These are phyloP conservation scores for Ivindomyrus marchei DNA, from an alignment of 2,113 vertebrate genomes.

Conservation along the genomic window DNA sequence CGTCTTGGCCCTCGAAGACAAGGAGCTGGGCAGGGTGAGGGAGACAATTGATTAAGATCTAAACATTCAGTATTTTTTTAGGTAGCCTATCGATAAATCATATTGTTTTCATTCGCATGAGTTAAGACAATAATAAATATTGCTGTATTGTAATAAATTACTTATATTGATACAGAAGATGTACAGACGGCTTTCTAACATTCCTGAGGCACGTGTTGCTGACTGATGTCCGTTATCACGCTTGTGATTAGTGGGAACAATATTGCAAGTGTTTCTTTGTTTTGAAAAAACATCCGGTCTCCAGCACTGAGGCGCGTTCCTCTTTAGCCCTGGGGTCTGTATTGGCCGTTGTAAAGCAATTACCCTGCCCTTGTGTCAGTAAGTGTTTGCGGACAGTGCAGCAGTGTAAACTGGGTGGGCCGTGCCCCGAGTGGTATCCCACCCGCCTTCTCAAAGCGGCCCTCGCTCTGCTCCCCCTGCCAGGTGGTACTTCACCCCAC, in stretches of 20 bases:
- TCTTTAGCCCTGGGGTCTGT: neutral
- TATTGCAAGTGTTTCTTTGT: neutral
- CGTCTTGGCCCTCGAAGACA: slow-evolving; percentile 75
- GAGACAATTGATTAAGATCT: neutral
- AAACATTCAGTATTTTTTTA: neutral
- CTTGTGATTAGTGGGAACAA: slow-evolving; percentile 1
- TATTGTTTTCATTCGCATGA: neutral
- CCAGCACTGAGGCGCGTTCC: neutral
- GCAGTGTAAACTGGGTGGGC: neutral
- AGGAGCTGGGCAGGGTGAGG: slow-evolving; percentile 23
- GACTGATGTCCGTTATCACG: neutral
- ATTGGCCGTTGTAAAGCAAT: neutral
- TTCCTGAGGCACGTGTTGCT: neutral
- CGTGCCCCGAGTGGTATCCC: neutral
- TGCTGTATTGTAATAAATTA: neutral
- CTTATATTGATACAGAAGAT: neutral
- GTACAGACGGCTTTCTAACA: neutral
- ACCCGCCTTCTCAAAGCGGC: neutral
- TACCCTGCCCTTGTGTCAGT: neutral
- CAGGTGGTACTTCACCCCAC: slow-evolving; percentile 88
- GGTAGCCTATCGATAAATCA: neutral
- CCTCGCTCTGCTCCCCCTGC: slow-evolving; percentile 13
- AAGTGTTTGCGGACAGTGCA: neutral
- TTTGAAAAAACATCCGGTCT: neutral
- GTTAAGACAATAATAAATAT: neutral